A percentile compares a stretch with the other conserved stretches of the same genome.
Evolutionary conservation across 2,797 vertebrate species (phyloP).

Genomic region (Anguilla marmorata): DNA sequence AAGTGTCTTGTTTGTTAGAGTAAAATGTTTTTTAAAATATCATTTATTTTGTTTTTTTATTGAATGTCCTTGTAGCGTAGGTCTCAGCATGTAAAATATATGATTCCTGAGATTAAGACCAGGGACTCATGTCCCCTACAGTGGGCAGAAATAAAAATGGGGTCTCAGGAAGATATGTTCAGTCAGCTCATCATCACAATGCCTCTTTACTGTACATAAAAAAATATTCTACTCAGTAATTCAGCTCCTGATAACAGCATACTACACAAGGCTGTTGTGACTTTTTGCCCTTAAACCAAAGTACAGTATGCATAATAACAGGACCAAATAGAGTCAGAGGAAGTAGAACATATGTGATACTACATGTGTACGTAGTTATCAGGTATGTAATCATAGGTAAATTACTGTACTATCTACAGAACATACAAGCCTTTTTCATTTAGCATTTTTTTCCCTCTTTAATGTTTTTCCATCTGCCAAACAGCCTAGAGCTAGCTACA

Average conservation of each 20-base stretch:
- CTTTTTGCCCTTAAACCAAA: background rate
- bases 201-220: background rate
- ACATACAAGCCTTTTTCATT: background rate
- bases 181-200: background rate
- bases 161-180: background rate
- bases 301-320: background rate
- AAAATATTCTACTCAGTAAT: background rate
- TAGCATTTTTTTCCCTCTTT: background rate
- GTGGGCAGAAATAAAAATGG: background rate
- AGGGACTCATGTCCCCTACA: too few species aligned
- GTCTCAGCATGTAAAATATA: too few species aligned
- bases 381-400: background rate
- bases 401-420: background rate
- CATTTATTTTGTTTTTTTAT: too few species aligned
- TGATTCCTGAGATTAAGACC: too few species aligned
- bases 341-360: background rate
- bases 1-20: too few species aligned
- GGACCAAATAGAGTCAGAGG: background rate
- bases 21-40: too few species aligned
- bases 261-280: background rate
- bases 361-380: background rate
- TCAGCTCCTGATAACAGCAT: background rate
- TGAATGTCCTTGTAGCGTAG: too few species aligned
- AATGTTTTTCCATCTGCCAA: constrained; percentile 18
- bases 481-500: constrained; percentile 13